Percentiles rank a stretch among this genome's conserved stretches.
phyloP scores from a whole-genome alignment of 2,888 invertebrate genomes.

The Torymus aiolomorphi region DNA sequence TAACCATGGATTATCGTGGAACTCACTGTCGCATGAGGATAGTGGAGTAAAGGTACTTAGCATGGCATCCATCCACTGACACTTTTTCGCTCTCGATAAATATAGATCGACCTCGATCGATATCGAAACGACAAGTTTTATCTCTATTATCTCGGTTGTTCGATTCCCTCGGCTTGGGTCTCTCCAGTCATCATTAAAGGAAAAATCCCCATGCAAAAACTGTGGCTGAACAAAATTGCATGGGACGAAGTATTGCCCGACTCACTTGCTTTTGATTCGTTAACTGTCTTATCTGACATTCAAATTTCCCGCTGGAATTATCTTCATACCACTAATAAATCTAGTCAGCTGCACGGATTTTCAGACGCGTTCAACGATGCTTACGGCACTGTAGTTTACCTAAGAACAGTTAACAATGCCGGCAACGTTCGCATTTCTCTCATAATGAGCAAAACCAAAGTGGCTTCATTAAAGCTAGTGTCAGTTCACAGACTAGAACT shows the following conservation, averaged over 20 bases:
- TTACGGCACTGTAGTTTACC: background rate
- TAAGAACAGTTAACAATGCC: background rate
- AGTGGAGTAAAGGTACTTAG: background rate
- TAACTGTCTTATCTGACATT: background rate
- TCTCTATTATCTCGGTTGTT: background rate
- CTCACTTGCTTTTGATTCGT: too few relatives aligned
- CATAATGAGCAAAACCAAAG: background rate
- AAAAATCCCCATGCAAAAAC: background rate
- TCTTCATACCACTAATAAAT: background rate
- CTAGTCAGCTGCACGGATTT: constrained; percentile 1
- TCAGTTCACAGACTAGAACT: background rate
- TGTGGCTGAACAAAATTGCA: background rate
- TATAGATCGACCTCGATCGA: background rate
- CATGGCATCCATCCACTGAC: background rate
- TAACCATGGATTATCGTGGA: background rate
- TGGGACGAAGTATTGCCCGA: too few relatives aligned
- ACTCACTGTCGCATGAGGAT: background rate
- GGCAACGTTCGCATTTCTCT: background rate
- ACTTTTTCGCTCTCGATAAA: background rate
- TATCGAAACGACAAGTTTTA: background rate
- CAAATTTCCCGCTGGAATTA: background rate
- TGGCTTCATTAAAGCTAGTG: background rate
- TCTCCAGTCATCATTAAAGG: background rate
- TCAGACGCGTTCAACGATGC: background rate
- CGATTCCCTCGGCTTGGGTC: background rate